Evolutionary conservation across 2,113 vertebrate genomes (phyloP).

Genomic region (Neotragus moschatus): DNA sequence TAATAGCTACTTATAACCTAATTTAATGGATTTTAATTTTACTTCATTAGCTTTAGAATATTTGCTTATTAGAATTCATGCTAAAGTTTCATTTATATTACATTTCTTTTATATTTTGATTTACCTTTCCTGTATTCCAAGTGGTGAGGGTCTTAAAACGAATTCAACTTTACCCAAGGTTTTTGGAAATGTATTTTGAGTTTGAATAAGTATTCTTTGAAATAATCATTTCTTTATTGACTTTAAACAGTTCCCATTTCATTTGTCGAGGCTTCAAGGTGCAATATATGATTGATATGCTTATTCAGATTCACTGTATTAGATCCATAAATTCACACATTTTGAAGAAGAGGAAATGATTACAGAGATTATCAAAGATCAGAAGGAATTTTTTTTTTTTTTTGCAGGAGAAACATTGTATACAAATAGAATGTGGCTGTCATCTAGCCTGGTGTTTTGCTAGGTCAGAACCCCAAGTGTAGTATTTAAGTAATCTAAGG

Average conservation of each 20-base stretch:
- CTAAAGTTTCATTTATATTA: slow-evolving; percentile 67
- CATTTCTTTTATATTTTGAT: slow-evolving; percentile 36
- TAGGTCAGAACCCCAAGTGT: background rate
- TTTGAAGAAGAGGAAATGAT: background rate
- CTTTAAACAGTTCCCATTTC: background rate
- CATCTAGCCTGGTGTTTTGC: background rate
- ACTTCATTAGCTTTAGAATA: slow-evolving; percentile 74
- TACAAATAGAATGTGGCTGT: background rate
- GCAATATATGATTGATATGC: background rate
- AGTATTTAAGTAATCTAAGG: background rate
- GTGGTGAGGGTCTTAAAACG: background rate
- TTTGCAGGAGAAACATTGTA: background rate
- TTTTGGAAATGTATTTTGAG: background rate
- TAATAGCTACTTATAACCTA: slow-evolving; percentile 71
- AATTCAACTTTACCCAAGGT: background rate
- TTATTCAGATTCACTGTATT: background rate
- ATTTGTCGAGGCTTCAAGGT: background rate
- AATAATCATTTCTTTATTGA: background rate
- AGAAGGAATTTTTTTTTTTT: background rate
- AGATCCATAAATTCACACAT: background rate
- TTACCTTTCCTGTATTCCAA: background rate
- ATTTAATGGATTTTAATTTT: slow-evolving; percentile 78
- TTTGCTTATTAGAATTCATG: slow-evolving; percentile 56
- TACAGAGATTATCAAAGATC: background rate
- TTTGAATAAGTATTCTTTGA: slow-evolving; percentile 47